phyloP scores from a whole-genome alignment of 2,113 vertebrate species.

The Oncorhynchus gorbuscha region DNA sequence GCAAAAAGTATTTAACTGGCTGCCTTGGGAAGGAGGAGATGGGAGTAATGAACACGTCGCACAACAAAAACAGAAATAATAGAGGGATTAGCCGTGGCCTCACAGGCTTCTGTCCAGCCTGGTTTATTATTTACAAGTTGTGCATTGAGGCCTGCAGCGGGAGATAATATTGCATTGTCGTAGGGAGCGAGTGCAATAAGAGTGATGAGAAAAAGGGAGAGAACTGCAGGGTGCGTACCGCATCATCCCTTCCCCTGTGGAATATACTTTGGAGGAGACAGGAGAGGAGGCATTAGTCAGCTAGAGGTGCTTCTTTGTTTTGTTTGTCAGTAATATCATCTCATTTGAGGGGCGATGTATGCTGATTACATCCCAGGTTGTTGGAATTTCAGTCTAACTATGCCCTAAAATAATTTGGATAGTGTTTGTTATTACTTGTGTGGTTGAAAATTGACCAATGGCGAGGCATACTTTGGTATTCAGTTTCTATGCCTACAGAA shows the following conservation, averaged over 20 bases:
- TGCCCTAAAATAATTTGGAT: constrained; percentile 23
- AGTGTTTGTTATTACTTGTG: constrained; percentile 23
- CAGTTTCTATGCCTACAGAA: not conserved
- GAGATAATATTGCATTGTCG: constrained; percentile 76
- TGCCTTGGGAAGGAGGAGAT: constrained; percentile 67
- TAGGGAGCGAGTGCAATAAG: constrained; percentile 70
- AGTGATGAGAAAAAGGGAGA: constrained; percentile 7
- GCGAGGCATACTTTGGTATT: not conserved
- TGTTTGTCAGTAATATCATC: constrained; percentile 66
- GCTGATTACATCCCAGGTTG: constrained; percentile 48
- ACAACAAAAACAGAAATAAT: constrained; percentile 81
- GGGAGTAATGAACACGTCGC: constrained; percentile 75
- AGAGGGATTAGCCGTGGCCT: constrained; percentile 74
- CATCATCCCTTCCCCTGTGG: constrained; percentile 58
- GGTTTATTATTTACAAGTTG: constrained; percentile 80
- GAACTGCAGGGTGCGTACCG: constrained; percentile 9
- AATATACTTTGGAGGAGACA: constrained; percentile 54
- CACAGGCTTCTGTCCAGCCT: constrained; percentile 70
- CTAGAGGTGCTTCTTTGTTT: constrained; percentile 62
- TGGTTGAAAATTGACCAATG: not conserved
- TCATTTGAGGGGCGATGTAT: constrained; percentile 44
- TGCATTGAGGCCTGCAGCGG: constrained; percentile 73
- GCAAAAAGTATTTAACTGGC: constrained; percentile 60
- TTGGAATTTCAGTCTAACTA: constrained; percentile 36
- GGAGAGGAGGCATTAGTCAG: constrained; percentile 70